A percentile compares a stretch with the other conserved stretches of the same genome.
Conservation (phyloP, 2,113 vertebrate genomes). For the Mohoua ochrocephala region DNA sequence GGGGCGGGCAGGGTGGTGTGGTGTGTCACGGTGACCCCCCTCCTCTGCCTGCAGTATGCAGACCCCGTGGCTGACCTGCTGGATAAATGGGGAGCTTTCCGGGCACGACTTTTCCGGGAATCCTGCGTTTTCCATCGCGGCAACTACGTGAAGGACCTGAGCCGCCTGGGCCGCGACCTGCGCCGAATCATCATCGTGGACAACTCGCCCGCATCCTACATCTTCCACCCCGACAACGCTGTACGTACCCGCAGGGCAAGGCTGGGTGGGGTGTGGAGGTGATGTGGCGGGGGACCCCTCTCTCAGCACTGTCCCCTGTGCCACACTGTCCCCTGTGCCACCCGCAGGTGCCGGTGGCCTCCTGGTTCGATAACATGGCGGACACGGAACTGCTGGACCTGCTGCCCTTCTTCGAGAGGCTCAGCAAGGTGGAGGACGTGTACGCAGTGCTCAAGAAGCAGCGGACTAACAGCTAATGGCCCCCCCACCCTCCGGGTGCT, state of each 20-base stretch:
- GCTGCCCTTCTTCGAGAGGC: constrained; percentile 94
- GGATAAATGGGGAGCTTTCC: constrained; percentile 94
- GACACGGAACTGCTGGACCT: constrained; percentile 95
- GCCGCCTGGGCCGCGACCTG: constrained; percentile 90
- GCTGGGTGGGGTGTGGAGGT: fast-evolving
- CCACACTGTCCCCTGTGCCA: not conserved
- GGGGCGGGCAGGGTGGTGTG: fast-evolving
- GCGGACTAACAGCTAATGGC: constrained; percentile 84
- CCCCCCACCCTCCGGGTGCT: not conserved
- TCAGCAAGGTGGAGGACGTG: constrained; percentile 89
- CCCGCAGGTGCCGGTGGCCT: constrained; percentile 88
- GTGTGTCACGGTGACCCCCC: fast-evolving
- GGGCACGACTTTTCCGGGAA: constrained; percentile 90
- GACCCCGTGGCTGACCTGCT: constrained; percentile 93
- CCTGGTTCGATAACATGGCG: constrained; percentile 96
- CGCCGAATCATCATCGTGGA: constrained; percentile 93
- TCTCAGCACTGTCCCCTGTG: fast-evolving
- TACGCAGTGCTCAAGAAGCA: constrained; percentile 89
- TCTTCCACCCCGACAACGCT: constrained; percentile 95
- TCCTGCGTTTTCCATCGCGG: constrained; percentile 95
- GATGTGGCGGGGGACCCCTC: fast-evolving
- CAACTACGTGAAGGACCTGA: constrained; percentile 97
- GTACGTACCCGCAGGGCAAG: constrained; percentile 47
- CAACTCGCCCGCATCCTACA: constrained; percentile 94
- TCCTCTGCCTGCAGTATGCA: constrained; percentile 76